phyloP scores from a whole-genome alignment of 1,140 invertebrate genomes.

The Euschistus heros region DNA sequence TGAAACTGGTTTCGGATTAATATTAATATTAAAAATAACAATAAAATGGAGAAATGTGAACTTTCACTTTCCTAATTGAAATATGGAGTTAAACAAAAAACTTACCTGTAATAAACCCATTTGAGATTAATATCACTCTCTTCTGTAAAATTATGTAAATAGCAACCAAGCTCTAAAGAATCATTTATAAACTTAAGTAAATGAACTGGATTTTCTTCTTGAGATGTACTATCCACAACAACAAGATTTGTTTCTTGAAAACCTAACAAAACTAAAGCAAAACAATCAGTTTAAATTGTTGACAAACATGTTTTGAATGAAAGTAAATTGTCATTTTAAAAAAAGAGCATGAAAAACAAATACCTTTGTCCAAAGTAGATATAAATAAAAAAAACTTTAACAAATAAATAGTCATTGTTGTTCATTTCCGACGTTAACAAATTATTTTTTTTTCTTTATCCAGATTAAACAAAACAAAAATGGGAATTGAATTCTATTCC shows the following conservation, averaged over 20 bases:
- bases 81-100: too few species aligned
- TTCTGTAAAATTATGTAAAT: background rate
- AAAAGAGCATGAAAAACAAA: too few species aligned
- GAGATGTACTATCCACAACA: background rate
- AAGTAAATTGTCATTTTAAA: too few species aligned
- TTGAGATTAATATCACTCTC: background rate
- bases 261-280: background rate
- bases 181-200: background rate
- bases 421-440: conserved; percentile 2
- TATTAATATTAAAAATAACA: too few species aligned
- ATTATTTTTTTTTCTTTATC: background rate
- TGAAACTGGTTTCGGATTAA: too few species aligned
- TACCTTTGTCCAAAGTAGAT: background rate
- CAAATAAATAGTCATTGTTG: background rate
- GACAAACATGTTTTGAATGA: too few species aligned
- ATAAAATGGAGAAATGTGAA: too few species aligned
- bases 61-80: too few species aligned
- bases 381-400: background rate
- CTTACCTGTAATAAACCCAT: too few species aligned
- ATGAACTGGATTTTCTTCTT: background rate
- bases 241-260: conserved; percentile 5
- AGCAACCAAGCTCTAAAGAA: background rate
- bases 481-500: background rate
- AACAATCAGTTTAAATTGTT: too few species aligned
- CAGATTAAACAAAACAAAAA: background rate